These are phyloP conservation scores for Mus spretus DNA, from an alignment of 2,797 vertebrate genomes.

Conservation along the genomic window DNA sequence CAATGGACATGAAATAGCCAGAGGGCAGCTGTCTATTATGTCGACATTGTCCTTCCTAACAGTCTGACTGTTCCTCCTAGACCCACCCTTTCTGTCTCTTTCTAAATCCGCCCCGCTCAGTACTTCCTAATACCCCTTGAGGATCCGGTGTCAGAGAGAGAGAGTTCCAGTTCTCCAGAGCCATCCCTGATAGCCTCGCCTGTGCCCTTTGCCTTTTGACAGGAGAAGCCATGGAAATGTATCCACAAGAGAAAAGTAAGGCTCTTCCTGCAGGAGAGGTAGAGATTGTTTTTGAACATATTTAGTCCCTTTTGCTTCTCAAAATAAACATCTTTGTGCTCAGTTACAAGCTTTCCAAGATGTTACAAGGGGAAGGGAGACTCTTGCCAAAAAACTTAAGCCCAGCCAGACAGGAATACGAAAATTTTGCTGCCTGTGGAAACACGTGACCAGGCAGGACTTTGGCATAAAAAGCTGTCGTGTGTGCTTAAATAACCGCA, in stretches of 20 bases:
- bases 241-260: constrained; percentile 41
- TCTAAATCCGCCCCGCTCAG: neutral
- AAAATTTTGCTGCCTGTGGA: constrained; percentile 79
- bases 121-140: neutral
- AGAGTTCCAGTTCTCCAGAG: neutral
- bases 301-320: constrained; percentile 83
- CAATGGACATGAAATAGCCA: neutral
- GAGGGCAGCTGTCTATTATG: neutral
- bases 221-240: neutral
- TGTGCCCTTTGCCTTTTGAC: neutral
- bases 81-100: neutral
- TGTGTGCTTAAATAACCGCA: constrained; percentile 45
- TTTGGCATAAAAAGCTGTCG: constrained; percentile 66
- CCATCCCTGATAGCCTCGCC: neutral
- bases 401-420: constrained; percentile 83
- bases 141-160: neutral
- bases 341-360: constrained; percentile 84
- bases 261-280: constrained; percentile 73
- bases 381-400: constrained; percentile 82
- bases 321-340: constrained; percentile 85
- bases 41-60: neutral
- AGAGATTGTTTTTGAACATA: constrained; percentile 81
- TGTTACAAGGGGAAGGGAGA: constrained; percentile 79
- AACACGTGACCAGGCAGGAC: constrained; percentile 75
- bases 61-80: neutral